Evolutionary conservation across 2,113 vertebrate species (phyloP).

Genomic region (Pelmatolapia mariae): DNA sequence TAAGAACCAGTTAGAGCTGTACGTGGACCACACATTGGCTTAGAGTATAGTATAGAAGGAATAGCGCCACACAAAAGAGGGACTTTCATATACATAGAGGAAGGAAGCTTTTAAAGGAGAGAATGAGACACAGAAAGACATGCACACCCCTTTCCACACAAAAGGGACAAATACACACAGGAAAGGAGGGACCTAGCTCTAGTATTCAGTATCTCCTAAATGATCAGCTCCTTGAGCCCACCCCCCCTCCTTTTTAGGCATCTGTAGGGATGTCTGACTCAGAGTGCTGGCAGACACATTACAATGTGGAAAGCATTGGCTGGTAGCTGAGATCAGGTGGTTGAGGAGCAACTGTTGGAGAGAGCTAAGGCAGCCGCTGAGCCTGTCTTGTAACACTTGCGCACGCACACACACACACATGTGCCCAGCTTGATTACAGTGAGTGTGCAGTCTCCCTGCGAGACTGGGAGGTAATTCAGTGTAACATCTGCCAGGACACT

Average conservation of each 20-base stretch:
- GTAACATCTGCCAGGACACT: slow-evolving; percentile 58
- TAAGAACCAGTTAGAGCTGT: neutral
- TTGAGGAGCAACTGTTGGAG: slow-evolving; percentile 38
- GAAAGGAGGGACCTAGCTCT: neutral
- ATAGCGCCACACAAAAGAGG: slow-evolving; percentile 10
- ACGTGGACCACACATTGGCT: neutral
- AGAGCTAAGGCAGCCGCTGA: neutral
- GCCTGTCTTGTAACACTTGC: neutral
- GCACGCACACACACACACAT: neutral
- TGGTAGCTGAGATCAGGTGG: slow-evolving; percentile 38
- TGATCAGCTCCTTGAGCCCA: neutral
- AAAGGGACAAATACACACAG: neutral
- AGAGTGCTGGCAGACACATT: slow-evolving; percentile 18
- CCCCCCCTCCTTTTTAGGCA: neutral
- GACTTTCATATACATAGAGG: slow-evolving; percentile 31
- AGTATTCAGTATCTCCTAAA: neutral
- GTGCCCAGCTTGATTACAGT: slow-evolving; percentile 43
- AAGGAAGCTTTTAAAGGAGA: slow-evolving; percentile 32
- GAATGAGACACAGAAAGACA: slow-evolving; percentile 12
- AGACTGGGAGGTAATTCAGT: slow-evolving; percentile 37
- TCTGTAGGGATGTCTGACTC: slow-evolving; percentile 30
- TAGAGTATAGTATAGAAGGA: neutral
- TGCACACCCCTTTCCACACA: neutral
- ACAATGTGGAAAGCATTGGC: slow-evolving; percentile 14
- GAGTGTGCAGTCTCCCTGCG: slow-evolving; percentile 25